A percentile compares a stretch with the other conserved stretches of the same genome.
Evolutionary conservation across 2,888 invertebrate species (phyloP).

Genomic region (Palloptera scutellata): DNA sequence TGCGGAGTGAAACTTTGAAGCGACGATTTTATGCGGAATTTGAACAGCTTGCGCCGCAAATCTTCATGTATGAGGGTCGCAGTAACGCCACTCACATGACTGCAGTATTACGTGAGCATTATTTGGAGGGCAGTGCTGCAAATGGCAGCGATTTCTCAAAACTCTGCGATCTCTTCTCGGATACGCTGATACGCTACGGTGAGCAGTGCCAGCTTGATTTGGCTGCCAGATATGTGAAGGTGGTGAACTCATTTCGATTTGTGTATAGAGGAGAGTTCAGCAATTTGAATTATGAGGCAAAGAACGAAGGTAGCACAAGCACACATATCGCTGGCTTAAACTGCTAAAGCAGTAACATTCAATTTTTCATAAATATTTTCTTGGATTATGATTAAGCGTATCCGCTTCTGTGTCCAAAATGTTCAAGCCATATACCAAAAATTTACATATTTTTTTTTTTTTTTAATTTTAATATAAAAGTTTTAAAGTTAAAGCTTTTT

Average conservation of each 20-base stretch:
- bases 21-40: conserved; percentile 64
- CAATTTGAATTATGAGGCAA: conserved; percentile 47
- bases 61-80: conserved; percentile 64
- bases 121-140: conserved; percentile 32
- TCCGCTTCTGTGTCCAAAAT: too few species aligned
- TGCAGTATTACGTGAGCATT: conserved; percentile 30
- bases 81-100: conserved; percentile 29
- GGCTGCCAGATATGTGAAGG: conserved; percentile 58
- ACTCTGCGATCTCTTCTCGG: conserved; percentile 64
- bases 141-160: conserved; percentile 29
- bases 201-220: conserved; percentile 65
- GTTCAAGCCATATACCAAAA: too few species aligned
- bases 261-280: conserved; percentile 65
- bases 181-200: conserved; percentile 65
- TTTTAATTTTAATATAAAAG: too few species aligned
- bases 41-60: conserved; percentile 66
- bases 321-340: too few species aligned
- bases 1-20: conserved; percentile 7
- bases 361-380: too few species aligned
- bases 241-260: conserved; percentile 66
- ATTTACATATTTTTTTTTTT: too few species aligned
- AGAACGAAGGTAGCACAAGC: too few species aligned
- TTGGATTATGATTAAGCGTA: too few species aligned
- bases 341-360: too few species aligned
- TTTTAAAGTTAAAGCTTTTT: too few species aligned